Evolutionary conservation across 2,797 vertebrate genomes (phyloP), one percentile per base, ranked within the genome.

Genomic region (Glossophaga mutica): DNA sequence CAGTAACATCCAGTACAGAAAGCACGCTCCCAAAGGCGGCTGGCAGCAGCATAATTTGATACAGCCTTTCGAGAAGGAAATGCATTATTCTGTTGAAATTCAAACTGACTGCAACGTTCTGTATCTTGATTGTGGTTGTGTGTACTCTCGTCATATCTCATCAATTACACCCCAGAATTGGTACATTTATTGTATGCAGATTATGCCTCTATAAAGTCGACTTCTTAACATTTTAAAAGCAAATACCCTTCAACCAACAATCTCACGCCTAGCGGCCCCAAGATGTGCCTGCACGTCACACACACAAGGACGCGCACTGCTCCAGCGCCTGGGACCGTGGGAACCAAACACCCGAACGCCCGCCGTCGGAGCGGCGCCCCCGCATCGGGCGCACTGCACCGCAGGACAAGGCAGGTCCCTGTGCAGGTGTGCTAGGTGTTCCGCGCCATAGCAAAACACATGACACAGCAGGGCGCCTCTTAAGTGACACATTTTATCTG

Each of bases 311-410:
- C 26, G 44, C 14, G 52, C 37, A 65, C 2, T 57, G 48, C 50
- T 8, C 82, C 68, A 16, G 65, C 50, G 12, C 19, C 32, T 78
- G 9, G 32, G 34, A 15, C 0, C 50, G 29, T 77, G n/a, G 50
- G 52, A 78, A 73, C 19, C 24, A 8, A 62, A 59, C n/a, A 34
- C 32, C 22, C 34, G 24, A 21, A 39, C 0, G 6, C 34, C 26
- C 57, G 4, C 37, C 48, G 37, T 11, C 3, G 32, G 68, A 50
- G 37, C 5, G 5, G 11, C 2, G 16, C 10, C 9, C 15, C 21
- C 15, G 0, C 4, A 48, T 9, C 9, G 3, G 0, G 2, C 9
- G 39, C 5, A 44, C 2, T 0, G 34, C 50, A 78, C 4, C 15
- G 6, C 83, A 90, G 14, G 48, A 62, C 37, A 44, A 59, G 48